Conservation (phyloP, 1,140 invertebrate genomes). For the Drosophila pectinifera region DNA sequence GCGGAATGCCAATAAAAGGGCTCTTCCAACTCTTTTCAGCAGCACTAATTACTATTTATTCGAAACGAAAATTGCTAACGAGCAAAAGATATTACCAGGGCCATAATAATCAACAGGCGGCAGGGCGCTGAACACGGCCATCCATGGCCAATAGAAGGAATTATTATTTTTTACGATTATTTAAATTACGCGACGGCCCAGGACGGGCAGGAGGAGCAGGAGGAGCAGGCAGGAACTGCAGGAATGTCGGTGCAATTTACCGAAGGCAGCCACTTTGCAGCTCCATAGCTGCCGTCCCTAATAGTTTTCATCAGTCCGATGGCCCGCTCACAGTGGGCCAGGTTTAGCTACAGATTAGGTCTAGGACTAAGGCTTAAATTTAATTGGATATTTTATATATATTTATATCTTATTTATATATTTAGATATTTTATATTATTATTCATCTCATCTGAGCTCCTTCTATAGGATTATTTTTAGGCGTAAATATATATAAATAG, state of each 20-base stretch:
- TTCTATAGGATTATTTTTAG: no score
- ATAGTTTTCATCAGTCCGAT: constrained; percentile 77
- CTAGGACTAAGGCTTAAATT: no score
- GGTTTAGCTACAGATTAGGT: no score
- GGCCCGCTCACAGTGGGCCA: constrained; percentile 32
- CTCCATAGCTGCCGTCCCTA: constrained; percentile 57
- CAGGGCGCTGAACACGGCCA: constrained; percentile 28
- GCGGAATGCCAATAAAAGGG: constrained; percentile 21
- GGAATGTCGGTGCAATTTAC: constrained; percentile 78
- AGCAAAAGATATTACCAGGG: constrained; percentile 79
- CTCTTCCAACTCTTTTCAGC: constrained; percentile 63
- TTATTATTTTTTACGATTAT: constrained; percentile 84
- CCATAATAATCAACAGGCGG: constrained; percentile 68
- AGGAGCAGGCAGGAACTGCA: constrained; percentile 22
- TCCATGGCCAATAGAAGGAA: constrained; percentile 62
- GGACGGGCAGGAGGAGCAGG: constrained; percentile 36
- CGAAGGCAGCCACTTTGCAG: constrained; percentile 73
- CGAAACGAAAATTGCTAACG: constrained; percentile 82
- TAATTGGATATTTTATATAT: no score
- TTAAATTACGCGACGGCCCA: constrained; percentile 71
- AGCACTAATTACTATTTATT: constrained; percentile 82
- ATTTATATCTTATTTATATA: no score
- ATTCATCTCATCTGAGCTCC: no score
- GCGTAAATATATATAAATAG: no score
- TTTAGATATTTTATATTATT: no score